Percentiles rank a stretch among this genome's conserved stretches.
phyloP scores from a whole-genome alignment of 1,140 invertebrate species.

The Pseudoatta argentina region DNA sequence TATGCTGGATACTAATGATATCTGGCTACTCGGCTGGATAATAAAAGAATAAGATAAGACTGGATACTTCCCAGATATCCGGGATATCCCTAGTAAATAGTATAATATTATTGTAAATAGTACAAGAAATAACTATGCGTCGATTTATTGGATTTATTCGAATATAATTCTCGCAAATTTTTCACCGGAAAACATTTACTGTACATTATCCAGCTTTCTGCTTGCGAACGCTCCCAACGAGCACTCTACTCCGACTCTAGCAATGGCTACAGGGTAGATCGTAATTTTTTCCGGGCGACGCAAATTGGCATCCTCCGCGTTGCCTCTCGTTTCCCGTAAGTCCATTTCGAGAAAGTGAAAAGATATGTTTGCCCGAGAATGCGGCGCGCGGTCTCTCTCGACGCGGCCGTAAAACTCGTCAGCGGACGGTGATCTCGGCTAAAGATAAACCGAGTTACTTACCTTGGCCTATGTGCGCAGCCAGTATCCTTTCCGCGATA shows the following conservation, averaged over 20 bases:
- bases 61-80: too few relatives aligned
- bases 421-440: constrained; percentile 37
- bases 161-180: background rate
- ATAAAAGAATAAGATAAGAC: too few relatives aligned
- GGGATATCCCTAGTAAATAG: too few relatives aligned
- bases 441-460: constrained; percentile 65
- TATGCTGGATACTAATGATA: too few relatives aligned
- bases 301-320: constrained; percentile 20
- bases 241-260: background rate
- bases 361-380: constrained; percentile 45
- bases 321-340: constrained; percentile 28
- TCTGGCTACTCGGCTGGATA: too few relatives aligned
- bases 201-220: background rate
- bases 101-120: background rate
- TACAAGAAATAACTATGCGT: background rate
- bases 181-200: background rate
- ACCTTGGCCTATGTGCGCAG: constrained; percentile 33
- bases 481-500: constrained; percentile 40
- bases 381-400: constrained; percentile 36
- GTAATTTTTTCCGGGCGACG: constrained; percentile 26
- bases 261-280: background rate
- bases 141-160: background rate
- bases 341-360: constrained; percentile 50
- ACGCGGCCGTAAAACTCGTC: constrained; percentile 46
- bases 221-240: background rate